Conservation (phyloP, 1,140 invertebrate genomes). For the Myzus persicae region DNA sequence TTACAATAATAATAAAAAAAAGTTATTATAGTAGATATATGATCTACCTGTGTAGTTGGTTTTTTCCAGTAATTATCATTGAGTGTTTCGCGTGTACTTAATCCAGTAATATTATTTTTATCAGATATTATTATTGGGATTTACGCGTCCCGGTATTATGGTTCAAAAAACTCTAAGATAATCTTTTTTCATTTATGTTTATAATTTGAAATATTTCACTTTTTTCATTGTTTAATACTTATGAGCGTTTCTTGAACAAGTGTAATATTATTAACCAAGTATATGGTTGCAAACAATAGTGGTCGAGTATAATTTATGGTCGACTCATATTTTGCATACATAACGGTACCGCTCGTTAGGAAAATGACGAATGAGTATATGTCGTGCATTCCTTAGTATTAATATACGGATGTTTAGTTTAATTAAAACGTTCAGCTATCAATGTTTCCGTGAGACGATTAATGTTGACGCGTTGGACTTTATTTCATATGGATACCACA, state of each 20-base stretch:
- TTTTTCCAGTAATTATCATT: background rate
- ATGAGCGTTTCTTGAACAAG: background rate
- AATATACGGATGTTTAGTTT: background rate
- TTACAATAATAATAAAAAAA: no score
- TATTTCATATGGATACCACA: background rate
- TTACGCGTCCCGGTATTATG: background rate
- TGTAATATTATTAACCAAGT: conserved; percentile 36
- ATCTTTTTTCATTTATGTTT: background rate
- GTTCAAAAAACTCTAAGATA: background rate
- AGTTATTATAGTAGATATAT: no score
- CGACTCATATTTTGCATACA: conserved; percentile 29
- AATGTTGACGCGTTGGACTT: background rate
- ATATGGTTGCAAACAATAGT: background rate
- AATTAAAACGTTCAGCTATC: conserved; percentile 34
- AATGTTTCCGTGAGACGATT: conserved; percentile 27
- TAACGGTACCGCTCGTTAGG: conserved; percentile 14
- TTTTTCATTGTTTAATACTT: background rate
- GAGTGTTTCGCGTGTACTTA: background rate
- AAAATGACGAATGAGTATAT: conserved; percentile 41
- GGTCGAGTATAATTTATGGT: conserved; percentile 28
- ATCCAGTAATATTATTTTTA: background rate
- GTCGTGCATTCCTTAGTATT: conserved; percentile 9
- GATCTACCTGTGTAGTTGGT: background rate
- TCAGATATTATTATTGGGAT: background rate
- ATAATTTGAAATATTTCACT: background rate